phyloP scores from a whole-genome alignment of 2,797 vertebrate species.

The Hapalemur alaotrensis region DNA sequence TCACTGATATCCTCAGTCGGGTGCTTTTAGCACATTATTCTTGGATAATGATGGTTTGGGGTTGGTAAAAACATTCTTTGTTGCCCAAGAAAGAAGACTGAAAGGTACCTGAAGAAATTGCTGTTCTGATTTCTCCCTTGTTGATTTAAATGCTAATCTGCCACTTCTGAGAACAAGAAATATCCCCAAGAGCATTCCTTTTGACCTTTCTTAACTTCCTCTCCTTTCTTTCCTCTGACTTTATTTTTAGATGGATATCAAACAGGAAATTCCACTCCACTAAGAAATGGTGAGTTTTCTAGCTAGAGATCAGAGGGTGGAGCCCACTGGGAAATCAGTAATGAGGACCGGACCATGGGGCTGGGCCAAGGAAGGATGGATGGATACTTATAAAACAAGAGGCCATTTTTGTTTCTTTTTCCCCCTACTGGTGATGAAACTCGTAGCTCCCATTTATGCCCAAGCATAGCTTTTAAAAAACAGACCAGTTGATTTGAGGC shows the following conservation, averaged over 20 bases:
- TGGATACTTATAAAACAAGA: not conserved
- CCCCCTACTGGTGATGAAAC: not conserved
- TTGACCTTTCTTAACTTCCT: conserved; percentile 59
- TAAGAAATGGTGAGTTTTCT: conserved; percentile 62
- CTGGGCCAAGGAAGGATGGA: not conserved
- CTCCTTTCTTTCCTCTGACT: conserved; percentile 57
- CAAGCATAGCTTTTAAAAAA: conserved; percentile 20
- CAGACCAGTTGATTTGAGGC: conserved; percentile 34
- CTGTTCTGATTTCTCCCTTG: not conserved
- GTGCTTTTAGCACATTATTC: not conserved
- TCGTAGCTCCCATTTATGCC: not conserved
- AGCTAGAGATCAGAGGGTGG: conserved; percentile 4
- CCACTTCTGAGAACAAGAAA: conserved; percentile 53
- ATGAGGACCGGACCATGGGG: not conserved
- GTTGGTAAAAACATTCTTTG: not conserved
- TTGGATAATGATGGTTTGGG: not conserved
- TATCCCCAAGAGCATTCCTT: conserved; percentile 29
- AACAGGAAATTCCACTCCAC: conserved; percentile 68
- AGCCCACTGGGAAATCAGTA: conserved; percentile 47
- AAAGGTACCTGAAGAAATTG: not conserved
- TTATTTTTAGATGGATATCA: conserved; percentile 71
- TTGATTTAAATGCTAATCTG: conserved; percentile 54
- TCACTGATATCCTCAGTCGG: not conserved
- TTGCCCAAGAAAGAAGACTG: not conserved
- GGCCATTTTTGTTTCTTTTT: not conserved